Evolutionary conservation across 2,113 vertebrate genomes (phyloP), one percentile per base, ranked within the genome.

Genomic region (Aplodontia rufa): DNA sequence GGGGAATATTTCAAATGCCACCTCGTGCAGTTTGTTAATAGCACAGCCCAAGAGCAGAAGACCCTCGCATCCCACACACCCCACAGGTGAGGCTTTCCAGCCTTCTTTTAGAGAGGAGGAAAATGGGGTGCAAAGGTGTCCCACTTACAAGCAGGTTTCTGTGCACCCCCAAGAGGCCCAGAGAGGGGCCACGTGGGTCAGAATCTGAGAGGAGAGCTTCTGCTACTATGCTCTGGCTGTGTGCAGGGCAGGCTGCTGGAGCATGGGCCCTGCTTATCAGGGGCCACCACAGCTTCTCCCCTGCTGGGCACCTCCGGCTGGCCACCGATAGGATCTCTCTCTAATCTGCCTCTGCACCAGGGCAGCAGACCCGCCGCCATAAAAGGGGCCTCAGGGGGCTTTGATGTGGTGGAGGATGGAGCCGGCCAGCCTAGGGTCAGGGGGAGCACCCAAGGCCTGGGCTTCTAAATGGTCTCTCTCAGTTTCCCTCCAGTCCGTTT

Each of bases 341-440:
- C n/a, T 96, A 81, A 94, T 83, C 86, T 45, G 89, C 91, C 66
- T 82, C 75, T 53, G 51, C 10, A 14, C 88, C 45, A 58, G 62
- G 87, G 71, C 13, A 2, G 71, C 71, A 90, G 86, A 47, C 53
- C 51, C 42, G 11, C 51, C 42, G 11, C 93, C 90, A 76, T 95
- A 90, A 94, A 97, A 55, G 37, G 75, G 45, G 45, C 58, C 85
- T 13, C 5, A 20, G 7, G 58, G 0, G 12, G 58, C 96, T 98
- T 95, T 98, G 96, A 98, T 96, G 91, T 96, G 85, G 78, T 45
- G 26, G 66, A 74, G 53, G 91, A 72, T 1, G 62, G 88, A 96
- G 95, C 87, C 84, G 76, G 60, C 95, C 93, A 76, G 94, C 83
- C 45, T 64, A 2, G 53, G 42, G 66, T 55, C 6, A 1, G 9